phyloP scores from a whole-genome alignment of 2,113 vertebrate species.

The Chionis minor region DNA sequence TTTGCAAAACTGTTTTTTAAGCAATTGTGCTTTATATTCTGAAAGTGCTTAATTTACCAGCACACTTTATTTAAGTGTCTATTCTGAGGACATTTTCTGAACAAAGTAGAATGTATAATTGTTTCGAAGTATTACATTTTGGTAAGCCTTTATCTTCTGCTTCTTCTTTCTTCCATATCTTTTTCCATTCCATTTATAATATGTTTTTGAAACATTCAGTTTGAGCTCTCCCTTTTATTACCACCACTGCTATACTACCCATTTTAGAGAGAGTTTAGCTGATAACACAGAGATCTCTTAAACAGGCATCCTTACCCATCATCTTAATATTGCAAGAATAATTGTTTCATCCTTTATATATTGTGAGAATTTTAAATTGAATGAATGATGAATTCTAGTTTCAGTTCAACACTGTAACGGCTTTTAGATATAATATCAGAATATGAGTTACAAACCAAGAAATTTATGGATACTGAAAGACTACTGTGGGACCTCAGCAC shows the following conservation, averaged over 20 bases:
- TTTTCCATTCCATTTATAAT: background rate
- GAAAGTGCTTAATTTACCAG: background rate
- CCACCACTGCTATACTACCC: background rate
- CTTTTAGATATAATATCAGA: background rate
- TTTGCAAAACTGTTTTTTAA: background rate
- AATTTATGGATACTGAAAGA: background rate
- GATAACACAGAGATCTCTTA: background rate
- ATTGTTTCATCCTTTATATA: background rate
- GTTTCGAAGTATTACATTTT: background rate
- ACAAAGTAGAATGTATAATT: accelerated
- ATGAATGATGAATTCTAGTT: background rate
- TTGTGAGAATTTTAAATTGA: background rate
- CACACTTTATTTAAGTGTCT: background rate
- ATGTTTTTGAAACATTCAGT: background rate
- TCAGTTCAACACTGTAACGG: background rate
- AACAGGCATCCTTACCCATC: background rate
- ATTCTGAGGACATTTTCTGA: background rate
- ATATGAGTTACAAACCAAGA: background rate
- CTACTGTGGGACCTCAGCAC: background rate
- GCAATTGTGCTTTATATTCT: background rate
- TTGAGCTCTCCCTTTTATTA: background rate
- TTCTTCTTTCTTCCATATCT: background rate
- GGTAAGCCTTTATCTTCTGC: background rate
- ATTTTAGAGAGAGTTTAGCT: background rate
- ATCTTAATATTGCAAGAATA: background rate